A percentile compares a stretch with the other conserved stretches of the same genome.
Evolutionary conservation across 2,113 vertebrate species (phyloP).

Genomic region (Otocyon megalotis): DNA sequence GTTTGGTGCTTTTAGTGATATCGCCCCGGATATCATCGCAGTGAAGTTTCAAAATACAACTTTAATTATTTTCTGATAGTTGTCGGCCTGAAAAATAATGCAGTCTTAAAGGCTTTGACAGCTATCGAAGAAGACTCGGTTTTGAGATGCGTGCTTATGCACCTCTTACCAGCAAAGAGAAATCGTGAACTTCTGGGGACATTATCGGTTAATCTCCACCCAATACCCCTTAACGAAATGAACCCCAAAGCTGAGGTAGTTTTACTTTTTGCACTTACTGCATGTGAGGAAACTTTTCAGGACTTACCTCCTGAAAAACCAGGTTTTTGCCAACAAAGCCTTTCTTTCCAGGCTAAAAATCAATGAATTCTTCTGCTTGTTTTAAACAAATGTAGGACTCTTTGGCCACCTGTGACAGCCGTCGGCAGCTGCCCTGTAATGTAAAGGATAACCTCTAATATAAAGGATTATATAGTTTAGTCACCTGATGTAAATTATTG

Average conservation of each 20-base stretch:
- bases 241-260: neutral
- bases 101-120: neutral
- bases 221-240: neutral
- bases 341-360: slow-evolving; percentile 72
- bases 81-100: neutral
- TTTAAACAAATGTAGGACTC: slow-evolving; percentile 72
- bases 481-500: neutral
- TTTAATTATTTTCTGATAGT: slow-evolving; percentile 38
- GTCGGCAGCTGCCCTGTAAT: neutral
- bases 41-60: neutral
- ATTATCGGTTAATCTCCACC: neutral
- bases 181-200: neutral
- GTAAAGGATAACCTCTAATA: slow-evolving; percentile 40
- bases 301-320: slow-evolving; percentile 7
- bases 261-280: slow-evolving; percentile 75
- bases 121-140: neutral
- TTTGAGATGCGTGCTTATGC: neutral
- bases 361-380: slow-evolving; percentile 78
- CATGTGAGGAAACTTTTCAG: slow-evolving; percentile 70
- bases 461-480: slow-evolving; percentile 23
- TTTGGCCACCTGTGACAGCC: slow-evolving; percentile 44
- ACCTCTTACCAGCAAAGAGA: neutral
- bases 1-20: neutral
- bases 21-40: neutral
- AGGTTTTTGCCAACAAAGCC: slow-evolving; percentile 50